phyloP scores from a whole-genome alignment of 2,113 vertebrate species.

The Nannospalax galili region DNA sequence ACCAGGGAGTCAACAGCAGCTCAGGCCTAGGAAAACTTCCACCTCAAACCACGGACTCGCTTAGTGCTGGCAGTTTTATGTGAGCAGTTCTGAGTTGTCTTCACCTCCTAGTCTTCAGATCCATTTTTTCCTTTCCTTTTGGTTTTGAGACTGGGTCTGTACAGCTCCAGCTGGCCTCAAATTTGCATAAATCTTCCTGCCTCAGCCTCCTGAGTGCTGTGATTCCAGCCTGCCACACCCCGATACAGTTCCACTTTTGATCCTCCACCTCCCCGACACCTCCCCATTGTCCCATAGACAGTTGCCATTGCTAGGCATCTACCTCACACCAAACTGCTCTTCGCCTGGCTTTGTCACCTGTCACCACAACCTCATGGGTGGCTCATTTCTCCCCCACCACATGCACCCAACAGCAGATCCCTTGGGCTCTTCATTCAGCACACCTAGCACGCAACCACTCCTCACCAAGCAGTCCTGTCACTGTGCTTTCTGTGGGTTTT shows the following conservation, averaged over 20 bases:
- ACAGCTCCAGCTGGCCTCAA: neutral
- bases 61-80: neutral
- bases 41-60: neutral
- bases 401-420: neutral
- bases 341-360: neutral
- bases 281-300: neutral
- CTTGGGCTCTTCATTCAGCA: neutral
- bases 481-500: rapidly evolving
- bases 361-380: neutral
- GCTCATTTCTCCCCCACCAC: neutral
- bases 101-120: too few species aligned
- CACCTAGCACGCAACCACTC: neutral
- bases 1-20: neutral
- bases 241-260: neutral
- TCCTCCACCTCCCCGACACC: neutral
- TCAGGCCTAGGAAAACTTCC: neutral
- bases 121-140: too few species aligned
- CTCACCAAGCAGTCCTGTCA: neutral
- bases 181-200: neutral
- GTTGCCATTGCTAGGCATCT: rapidly evolving
- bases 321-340: neutral
- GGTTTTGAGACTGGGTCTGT: neutral
- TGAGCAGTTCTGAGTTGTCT: neutral
- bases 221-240: neutral
- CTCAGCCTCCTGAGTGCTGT: neutral